Conservation (phyloP, 2,888 invertebrate species). For the Cantharis rufa region DNA sequence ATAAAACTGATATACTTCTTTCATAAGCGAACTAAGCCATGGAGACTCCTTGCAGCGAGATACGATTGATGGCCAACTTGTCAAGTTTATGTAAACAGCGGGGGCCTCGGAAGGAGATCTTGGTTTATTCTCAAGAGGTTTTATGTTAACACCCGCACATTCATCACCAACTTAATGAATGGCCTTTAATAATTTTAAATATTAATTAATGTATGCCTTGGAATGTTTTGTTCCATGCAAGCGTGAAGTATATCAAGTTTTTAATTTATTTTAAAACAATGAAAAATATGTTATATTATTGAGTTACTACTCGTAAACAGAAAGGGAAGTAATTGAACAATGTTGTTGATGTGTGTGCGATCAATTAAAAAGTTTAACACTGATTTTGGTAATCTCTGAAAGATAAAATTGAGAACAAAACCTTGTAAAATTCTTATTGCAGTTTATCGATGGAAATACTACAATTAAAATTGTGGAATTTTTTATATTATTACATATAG, state of each 20-base stretch:
- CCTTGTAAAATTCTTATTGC: background rate
- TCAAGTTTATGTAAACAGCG: slow-evolving; percentile 40
- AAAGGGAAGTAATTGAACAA: no score
- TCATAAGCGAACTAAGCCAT: slow-evolving; percentile 2
- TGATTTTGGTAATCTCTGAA: background rate
- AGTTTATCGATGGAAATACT: background rate
- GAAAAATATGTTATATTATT: no score
- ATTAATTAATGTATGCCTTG: background rate
- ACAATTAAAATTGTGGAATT: background rate
- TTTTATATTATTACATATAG: background rate
- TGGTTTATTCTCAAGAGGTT: slow-evolving; percentile 38
- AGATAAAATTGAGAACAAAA: background rate
- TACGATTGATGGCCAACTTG: slow-evolving; percentile 36
- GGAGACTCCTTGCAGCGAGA: slow-evolving; percentile 8
- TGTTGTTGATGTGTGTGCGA: background rate
- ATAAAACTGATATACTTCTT: background rate
- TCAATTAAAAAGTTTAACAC: background rate
- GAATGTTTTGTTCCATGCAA: background rate
- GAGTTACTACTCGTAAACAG: no score
- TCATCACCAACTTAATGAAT: slow-evolving; percentile 31
- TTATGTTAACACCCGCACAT: slow-evolving; percentile 45
- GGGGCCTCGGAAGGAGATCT: slow-evolving; percentile 40
- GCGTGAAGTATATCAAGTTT: no score
- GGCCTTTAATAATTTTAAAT: background rate
- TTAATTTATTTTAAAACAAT: no score